These are phyloP conservation scores for Styela plicata DNA, from an alignment of 23 tunicate genomes.

Conservation along the genomic window DNA sequence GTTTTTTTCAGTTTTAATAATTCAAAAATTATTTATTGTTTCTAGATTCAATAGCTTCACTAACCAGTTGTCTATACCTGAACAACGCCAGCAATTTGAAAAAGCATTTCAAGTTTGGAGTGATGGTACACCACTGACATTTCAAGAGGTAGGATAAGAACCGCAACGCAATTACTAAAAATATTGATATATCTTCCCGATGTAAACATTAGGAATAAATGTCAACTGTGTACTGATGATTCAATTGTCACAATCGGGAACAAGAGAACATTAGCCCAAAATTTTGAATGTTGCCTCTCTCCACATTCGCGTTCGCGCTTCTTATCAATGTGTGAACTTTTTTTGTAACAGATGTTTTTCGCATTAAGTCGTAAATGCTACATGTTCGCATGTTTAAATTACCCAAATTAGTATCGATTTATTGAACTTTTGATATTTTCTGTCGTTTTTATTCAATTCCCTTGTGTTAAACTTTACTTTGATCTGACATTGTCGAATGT, in stretches of 20 bases:
- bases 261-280: too few relatives aligned
- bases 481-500: too few relatives aligned
- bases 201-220: too few relatives aligned
- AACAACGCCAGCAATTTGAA: constrained; percentile 35
- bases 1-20: too few relatives aligned
- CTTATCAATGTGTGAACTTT: neutral
- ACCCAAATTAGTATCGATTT: neutral
- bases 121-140: constrained; percentile 37
- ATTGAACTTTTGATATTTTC: neutral
- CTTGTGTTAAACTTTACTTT: neutral
- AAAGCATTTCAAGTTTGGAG: constrained; percentile 63
- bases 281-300: too few relatives aligned
- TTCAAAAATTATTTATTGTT: too few relatives aligned
- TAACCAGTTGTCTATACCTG: constrained; percentile 16
- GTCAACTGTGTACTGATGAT: too few relatives aligned
- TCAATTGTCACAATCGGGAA: too few relatives aligned
- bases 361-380: neutral
- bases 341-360: neutral
- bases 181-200: too few relatives aligned
- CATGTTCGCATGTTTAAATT: neutral
- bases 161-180: too few relatives aligned
- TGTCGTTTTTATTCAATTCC: neutral
- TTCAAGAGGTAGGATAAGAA: constrained; percentile 31
- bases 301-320: neutral
- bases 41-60: constrained; percentile 40